Conservation (phyloP, 2,797 vertebrate species). For the Discoglossus pictus region DNA sequence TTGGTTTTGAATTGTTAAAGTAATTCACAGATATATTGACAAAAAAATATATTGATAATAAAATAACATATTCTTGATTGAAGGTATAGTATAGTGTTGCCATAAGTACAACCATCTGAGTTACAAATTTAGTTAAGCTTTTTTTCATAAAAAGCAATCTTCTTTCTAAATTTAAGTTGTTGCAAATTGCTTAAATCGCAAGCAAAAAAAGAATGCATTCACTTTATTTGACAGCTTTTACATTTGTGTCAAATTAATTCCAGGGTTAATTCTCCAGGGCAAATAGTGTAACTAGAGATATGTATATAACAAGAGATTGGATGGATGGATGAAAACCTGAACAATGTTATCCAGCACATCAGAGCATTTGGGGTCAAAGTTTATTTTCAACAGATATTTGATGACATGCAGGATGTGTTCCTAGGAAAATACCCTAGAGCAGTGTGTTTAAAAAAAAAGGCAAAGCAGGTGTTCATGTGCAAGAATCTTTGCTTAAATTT, state of each 20-base stretch:
- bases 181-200: no score
- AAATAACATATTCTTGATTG: no score
- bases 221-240: neutral
- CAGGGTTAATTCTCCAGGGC: constrained; percentile 1
- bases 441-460: constrained; percentile 27
- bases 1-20: no score
- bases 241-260: constrained; percentile 15
- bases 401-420: constrained; percentile 29
- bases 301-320: constrained; percentile 19
- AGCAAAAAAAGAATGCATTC: no score
- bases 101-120: no score
- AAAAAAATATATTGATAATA: no score
- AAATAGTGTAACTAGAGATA: constrained; percentile 11
- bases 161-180: no score
- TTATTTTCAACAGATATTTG: constrained; percentile 28
- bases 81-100: no score
- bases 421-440: constrained; percentile 27
- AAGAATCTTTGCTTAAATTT: neutral
- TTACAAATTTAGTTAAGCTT: no score
- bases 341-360: constrained; percentile 18
- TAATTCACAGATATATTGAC: no score
- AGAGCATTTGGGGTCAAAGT: constrained; percentile 22
- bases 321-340: neutral
- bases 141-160: no score
- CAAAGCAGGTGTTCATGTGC: constrained; percentile 32